Conservation (phyloP, 2,113 vertebrate genomes). For the Thalassoma bifasciatum region DNA sequence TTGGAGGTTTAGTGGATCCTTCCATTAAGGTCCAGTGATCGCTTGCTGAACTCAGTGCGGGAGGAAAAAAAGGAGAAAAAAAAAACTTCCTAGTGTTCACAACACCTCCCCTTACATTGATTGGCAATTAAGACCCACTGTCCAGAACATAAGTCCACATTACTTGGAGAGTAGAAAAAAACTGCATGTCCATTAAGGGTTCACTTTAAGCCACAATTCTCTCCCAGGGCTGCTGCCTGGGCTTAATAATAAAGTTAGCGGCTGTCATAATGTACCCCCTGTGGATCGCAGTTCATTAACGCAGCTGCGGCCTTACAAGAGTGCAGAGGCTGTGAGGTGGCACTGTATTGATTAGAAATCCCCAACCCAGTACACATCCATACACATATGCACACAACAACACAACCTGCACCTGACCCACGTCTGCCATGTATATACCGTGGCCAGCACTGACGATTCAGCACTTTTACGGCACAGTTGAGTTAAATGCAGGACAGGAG, state of each 20-base stretch:
- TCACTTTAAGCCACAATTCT: slow-evolving; percentile 65
- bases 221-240: slow-evolving; percentile 34
- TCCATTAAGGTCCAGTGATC: slow-evolving; percentile 40
- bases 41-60: slow-evolving; percentile 35
- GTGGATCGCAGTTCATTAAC: slow-evolving; percentile 78
- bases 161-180: slow-evolving; percentile 53
- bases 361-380: slow-evolving; percentile 35
- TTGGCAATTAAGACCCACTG: slow-evolving; percentile 70
- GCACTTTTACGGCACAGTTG: slow-evolving; percentile 64
- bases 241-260: slow-evolving; percentile 77
- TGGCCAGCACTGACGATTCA: slow-evolving; percentile 72
- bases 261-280: slow-evolving; percentile 73
- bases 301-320: slow-evolving; percentile 59
- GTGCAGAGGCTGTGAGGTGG: slow-evolving; percentile 36
- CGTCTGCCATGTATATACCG: slow-evolving; percentile 59
- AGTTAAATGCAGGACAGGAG: slow-evolving; percentile 62
- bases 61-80: slow-evolving; percentile 7
- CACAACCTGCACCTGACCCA: slow-evolving; percentile 60
- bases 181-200: slow-evolving; percentile 70
- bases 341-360: slow-evolving; percentile 69
- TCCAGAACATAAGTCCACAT: slow-evolving; percentile 68
- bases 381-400: slow-evolving; percentile 12
- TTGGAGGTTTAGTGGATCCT: slow-evolving; percentile 19
- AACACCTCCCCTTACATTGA: slow-evolving; percentile 57
- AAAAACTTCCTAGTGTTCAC: slow-evolving; percentile 33